Evolutionary conservation across 2,113 vertebrate genomes (phyloP).

Genomic region (Salvelinus alpinus): DNA sequence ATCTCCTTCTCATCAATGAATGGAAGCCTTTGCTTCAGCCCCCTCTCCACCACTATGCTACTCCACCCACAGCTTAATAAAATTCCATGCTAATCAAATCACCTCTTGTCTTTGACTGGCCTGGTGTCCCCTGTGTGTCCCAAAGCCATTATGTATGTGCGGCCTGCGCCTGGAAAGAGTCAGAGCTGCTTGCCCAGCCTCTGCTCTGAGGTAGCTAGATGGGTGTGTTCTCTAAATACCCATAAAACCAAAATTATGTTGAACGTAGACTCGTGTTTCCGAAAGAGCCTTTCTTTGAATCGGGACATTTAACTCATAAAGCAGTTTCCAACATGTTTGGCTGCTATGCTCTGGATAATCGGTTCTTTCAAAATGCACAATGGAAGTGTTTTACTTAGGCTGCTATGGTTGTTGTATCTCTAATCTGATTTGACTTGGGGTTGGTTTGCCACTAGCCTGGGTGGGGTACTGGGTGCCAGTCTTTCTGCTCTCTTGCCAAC

Average conservation of each 20-base stretch:
- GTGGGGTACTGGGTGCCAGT: no score
- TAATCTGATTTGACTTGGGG: no score
- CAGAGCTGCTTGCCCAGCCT: constrained; percentile 53
- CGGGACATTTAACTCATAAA: constrained; percentile 62
- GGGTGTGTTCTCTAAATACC: constrained; percentile 58
- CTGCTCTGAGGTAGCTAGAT: constrained; percentile 70
- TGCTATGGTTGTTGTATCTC: constrained; percentile 42
- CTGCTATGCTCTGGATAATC: constrained; percentile 52
- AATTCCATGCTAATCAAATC: constrained; percentile 82
- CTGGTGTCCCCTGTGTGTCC: constrained; percentile 64
- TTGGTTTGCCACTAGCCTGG: no score
- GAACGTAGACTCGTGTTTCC: constrained; percentile 65
- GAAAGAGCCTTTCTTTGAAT: constrained; percentile 54
- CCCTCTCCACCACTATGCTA: constrained; percentile 56
- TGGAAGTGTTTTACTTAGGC: constrained; percentile 48
- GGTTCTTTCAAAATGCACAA: constrained; percentile 60
- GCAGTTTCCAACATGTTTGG: constrained; percentile 48
- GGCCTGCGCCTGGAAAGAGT: constrained; percentile 27
- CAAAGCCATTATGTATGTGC: constrained; percentile 58
- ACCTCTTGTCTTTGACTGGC: constrained; percentile 77
- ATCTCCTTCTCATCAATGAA: constrained; percentile 68
- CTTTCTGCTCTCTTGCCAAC: no score
- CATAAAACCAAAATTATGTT: constrained; percentile 72
- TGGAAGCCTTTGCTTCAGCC: constrained; percentile 72
- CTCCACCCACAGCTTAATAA: constrained; percentile 80